Conservation (phyloP, 1,140 invertebrate species). For the Elymnias hypermnestra region DNA sequence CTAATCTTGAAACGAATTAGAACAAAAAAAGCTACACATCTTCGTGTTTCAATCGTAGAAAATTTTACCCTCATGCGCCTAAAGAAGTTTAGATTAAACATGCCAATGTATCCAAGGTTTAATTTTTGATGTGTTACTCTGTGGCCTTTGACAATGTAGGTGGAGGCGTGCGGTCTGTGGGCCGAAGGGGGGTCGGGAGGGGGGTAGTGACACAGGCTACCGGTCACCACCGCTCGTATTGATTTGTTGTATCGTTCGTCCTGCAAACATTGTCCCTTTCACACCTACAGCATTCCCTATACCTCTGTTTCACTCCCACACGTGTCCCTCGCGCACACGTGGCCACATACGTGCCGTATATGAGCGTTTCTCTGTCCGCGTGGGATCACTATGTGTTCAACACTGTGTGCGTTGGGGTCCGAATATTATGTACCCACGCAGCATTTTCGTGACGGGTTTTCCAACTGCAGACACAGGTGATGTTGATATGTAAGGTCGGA, state of each 20-base stretch:
- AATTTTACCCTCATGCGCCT: too few species aligned
- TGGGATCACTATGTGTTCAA: slow-evolving; percentile 29
- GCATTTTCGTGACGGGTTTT: slow-evolving; percentile 59
- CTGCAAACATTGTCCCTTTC: slow-evolving; percentile 65
- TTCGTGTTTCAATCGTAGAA: too few species aligned
- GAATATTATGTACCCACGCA: slow-evolving; percentile 64
- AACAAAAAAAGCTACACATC: too few species aligned
- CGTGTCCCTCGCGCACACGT: slow-evolving; percentile 55
- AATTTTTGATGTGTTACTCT: slow-evolving; percentile 47
- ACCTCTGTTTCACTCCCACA: slow-evolving; percentile 35
- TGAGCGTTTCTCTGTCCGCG: slow-evolving; percentile 31
- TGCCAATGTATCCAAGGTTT: too few species aligned
- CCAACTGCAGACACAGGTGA: slow-evolving; percentile 41
- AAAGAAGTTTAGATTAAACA: too few species aligned
- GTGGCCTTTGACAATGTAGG: slow-evolving; percentile 70
- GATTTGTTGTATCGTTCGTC: slow-evolving; percentile 75
- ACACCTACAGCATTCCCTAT: slow-evolving; percentile 24
- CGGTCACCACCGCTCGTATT: slow-evolving; percentile 75
- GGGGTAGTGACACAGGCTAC: slow-evolving; percentile 72
- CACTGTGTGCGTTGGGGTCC: slow-evolving; percentile 58
- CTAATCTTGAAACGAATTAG: too few species aligned
- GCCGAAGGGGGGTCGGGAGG: slow-evolving; percentile 22
- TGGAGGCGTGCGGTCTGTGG: slow-evolving; percentile 61
- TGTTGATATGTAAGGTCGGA: slow-evolving; percentile 28
- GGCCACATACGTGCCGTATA: slow-evolving; percentile 55